phyloP scores from a whole-genome alignment of 2,888 invertebrate genomes.

The Leptopilina drosophilae region DNA sequence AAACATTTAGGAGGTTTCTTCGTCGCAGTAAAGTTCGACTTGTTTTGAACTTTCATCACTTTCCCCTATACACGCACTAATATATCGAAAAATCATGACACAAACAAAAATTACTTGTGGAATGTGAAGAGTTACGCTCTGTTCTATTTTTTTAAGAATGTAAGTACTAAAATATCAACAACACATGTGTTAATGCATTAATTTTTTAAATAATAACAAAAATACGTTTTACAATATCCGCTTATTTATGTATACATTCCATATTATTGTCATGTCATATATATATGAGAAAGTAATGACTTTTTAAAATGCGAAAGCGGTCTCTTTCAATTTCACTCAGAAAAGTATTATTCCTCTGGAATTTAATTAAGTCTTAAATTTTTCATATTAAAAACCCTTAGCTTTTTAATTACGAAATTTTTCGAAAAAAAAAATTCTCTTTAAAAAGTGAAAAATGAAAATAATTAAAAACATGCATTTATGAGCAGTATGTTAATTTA shows the following conservation, averaged over 20 bases:
- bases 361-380: not conserved
- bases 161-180: constrained; percentile 7
- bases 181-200: too few relatives aligned
- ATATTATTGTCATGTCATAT: constrained; percentile 19
- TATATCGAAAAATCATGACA: constrained; percentile 24
- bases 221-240: not conserved
- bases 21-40: not conserved
- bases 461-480: too few relatives aligned
- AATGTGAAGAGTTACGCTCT: not conserved
- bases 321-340: not conserved
- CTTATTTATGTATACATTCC: not conserved
- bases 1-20: constrained; percentile 21
- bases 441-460: too few relatives aligned
- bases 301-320: not conserved
- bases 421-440: too few relatives aligned
- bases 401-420: too few relatives aligned
- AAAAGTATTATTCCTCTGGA: not conserved
- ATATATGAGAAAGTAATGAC: constrained; percentile 22
- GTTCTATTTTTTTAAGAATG: not conserved
- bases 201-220: too few relatives aligned
- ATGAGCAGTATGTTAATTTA: too few relatives aligned
- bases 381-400: too few relatives aligned
- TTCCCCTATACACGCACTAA: not conserved
- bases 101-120: constrained; percentile 6
- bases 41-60: constrained; percentile 29